These are phyloP conservation scores for Scopus umbretta DNA, from an alignment of 2,113 vertebrate genomes.

Conservation along the genomic window DNA sequence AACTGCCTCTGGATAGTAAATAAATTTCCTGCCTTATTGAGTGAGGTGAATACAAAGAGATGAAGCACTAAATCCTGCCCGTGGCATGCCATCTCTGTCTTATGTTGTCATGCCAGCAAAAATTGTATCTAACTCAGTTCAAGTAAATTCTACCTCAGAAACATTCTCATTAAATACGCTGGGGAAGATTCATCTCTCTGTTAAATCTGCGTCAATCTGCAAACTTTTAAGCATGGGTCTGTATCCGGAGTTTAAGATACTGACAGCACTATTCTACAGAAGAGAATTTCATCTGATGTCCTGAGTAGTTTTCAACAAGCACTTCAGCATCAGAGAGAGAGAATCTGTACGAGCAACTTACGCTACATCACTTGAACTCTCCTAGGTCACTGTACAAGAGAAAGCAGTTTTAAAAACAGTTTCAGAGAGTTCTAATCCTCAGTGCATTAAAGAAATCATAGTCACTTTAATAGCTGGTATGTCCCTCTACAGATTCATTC, in stretches of 20 bases:
- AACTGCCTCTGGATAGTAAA: conserved; percentile 16
- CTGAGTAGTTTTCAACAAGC: not conserved
- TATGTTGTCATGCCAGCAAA: not conserved
- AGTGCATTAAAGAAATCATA: not conserved
- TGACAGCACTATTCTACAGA: not conserved
- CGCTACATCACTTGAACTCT: not conserved
- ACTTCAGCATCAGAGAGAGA: not conserved
- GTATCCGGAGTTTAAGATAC: not conserved
- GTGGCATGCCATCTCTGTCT: not conserved
- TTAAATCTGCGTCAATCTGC: not conserved
- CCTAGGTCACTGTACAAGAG: not conserved
- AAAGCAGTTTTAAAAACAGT: not conserved
- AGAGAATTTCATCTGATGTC: not conserved
- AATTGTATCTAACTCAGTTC: not conserved
- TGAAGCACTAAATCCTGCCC: conserved; percentile 25
- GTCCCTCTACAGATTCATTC: not conserved
- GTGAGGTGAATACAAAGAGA: conserved; percentile 32
- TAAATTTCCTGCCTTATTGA: conserved; percentile 31
- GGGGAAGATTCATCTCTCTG: not conserved
- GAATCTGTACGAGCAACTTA: not conserved
- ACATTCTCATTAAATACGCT: fast-evolving
- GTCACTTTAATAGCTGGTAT: not conserved
- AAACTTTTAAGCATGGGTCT: not conserved
- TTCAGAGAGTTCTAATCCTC: not conserved
- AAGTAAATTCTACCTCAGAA: not conserved